Evolutionary conservation across 2,113 vertebrate genomes (phyloP).

Genomic region (Gorsachius goisagi): DNA sequence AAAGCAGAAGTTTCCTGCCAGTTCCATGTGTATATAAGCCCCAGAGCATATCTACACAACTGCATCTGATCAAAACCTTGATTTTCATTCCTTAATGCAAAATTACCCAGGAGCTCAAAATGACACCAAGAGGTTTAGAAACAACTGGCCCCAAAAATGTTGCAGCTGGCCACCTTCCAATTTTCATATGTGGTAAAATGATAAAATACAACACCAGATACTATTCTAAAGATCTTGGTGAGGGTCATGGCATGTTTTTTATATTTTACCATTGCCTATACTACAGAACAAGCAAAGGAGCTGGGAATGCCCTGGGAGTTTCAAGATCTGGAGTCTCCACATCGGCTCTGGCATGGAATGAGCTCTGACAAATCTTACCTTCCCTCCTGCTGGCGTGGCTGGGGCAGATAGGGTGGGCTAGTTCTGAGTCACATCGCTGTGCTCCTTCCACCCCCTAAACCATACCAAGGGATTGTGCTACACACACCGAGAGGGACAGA

Average conservation of each 20-base stretch:
- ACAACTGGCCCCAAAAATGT: neutral
- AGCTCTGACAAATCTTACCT: neutral
- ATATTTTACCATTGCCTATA: neutral
- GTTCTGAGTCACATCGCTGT: neutral
- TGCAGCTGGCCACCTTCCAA: neutral
- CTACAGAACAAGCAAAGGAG: neutral
- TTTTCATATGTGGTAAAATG: neutral
- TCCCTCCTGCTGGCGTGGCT: neutral
- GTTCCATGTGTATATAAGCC: rapidly evolving
- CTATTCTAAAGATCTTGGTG: neutral
- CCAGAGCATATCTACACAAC: neutral
- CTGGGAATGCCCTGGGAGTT: neutral
- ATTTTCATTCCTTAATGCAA: neutral
- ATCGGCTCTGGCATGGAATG: rapidly evolving
- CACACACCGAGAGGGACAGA: neutral
- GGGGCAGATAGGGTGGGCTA: neutral
- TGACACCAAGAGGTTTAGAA: neutral
- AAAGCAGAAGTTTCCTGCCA: neutral
- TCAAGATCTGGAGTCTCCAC: neutral
- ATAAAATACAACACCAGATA: neutral
- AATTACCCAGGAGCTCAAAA: neutral
- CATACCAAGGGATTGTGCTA: neutral
- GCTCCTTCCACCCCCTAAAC: neutral
- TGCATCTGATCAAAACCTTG: neutral
- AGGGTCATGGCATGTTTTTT: neutral